Conservation (phyloP, 1,140 invertebrate species). For the Brachionus rubens region DNA sequence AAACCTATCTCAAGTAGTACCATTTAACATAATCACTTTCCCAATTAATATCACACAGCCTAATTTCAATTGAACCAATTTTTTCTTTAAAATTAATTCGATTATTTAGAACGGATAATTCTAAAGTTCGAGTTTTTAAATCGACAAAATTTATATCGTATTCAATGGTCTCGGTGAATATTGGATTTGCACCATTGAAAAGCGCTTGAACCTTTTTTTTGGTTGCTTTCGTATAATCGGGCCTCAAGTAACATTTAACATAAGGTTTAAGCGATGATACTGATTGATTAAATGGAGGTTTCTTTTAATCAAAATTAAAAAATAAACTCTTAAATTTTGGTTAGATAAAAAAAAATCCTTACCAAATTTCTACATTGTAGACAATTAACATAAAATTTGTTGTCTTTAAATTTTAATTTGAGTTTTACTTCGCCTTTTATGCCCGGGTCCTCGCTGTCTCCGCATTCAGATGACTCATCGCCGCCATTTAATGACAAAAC, state of each 20-base stretch:
- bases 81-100: slow-evolving; percentile 38
- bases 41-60: slow-evolving; percentile 9
- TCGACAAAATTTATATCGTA: slow-evolving; percentile 33
- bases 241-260: slow-evolving; percentile 43
- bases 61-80: slow-evolving; percentile 39
- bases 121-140: background rate
- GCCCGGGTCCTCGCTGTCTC: background rate
- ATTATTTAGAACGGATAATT: slow-evolving; percentile 28
- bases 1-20: slow-evolving; percentile 16
- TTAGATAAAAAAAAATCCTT: no score
- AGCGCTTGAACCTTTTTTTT: slow-evolving; percentile 39
- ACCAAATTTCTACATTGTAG: slow-evolving; percentile 45
- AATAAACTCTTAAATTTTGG: background rate
- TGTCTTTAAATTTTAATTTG: slow-evolving; percentile 15
- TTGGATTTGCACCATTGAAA: slow-evolving; percentile 43
- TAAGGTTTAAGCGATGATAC: slow-evolving; percentile 39
- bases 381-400: slow-evolving; percentile 42
- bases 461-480: background rate
- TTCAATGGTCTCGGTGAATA: slow-evolving; percentile 44
- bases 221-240: slow-evolving; percentile 10
- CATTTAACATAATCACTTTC: slow-evolving; percentile 16
- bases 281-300: slow-evolving; percentile 15
- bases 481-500: background rate
- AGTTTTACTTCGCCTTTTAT: slow-evolving; percentile 26
- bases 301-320: background rate